phyloP scores from a whole-genome alignment of 2,797 vertebrate genomes.

The Micromesistius poutassou region DNA sequence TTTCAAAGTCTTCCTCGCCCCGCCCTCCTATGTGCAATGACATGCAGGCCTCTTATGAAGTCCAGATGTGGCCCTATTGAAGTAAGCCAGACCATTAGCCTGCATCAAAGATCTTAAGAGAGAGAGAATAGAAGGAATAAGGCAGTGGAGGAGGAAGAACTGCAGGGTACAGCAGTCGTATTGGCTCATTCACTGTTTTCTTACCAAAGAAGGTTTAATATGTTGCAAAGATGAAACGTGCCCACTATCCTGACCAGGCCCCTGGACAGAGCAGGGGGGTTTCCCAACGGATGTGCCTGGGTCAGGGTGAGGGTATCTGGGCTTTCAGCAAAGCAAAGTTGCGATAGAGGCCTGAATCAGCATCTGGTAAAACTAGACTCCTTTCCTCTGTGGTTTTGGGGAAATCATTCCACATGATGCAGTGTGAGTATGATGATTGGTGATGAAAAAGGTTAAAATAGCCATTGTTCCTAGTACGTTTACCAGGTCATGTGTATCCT shows the following conservation, averaged over 20 bases:
- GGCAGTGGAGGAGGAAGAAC: not conserved
- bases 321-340: conserved; percentile 16
- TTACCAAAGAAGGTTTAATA: conserved; percentile 29
- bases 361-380: conserved; percentile 51
- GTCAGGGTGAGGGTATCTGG: conserved; percentile 49
- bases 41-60: conserved; percentile 64
- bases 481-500: not conserved
- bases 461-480: conserved; percentile 56
- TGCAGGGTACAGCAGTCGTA: conserved; percentile 1
- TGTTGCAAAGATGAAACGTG: conserved; percentile 34
- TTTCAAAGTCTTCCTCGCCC: conserved; percentile 10
- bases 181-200: conserved; percentile 25
- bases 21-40: conserved; percentile 46
- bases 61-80: conserved; percentile 62
- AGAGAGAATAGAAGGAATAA: not conserved
- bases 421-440: not conserved
- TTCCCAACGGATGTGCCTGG: conserved; percentile 55
- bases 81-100: not conserved
- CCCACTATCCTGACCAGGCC: conserved; percentile 32
- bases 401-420: not conserved
- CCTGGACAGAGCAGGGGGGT: conserved; percentile 33
- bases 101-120: not conserved
- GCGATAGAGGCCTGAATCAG: conserved; percentile 64
- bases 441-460: conserved; percentile 32
- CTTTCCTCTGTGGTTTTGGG: conserved; percentile 49